Percentiles rank a stretch among this genome's conserved stretches.
phyloP scores from a whole-genome alignment of 2,113 vertebrate genomes.

The Corydoras sp. region DNA sequence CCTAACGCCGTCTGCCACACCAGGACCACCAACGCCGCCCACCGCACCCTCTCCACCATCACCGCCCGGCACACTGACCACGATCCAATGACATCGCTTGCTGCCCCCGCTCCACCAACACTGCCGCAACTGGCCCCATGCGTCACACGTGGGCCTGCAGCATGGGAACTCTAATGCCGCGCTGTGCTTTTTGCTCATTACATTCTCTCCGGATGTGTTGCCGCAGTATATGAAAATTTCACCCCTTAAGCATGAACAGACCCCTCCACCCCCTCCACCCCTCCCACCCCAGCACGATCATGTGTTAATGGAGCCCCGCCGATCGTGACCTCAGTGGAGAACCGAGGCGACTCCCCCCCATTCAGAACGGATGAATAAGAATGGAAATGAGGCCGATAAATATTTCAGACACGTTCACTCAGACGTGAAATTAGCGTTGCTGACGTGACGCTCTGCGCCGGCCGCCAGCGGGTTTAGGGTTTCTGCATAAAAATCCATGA shows the following conservation, averaged over 20 bases:
- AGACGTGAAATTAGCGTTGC: constrained; percentile 40
- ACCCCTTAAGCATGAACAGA: not conserved
- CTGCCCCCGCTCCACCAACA: not conserved
- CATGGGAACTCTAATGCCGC: too few species aligned
- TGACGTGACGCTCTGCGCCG: not conserved
- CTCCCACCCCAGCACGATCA: not conserved
- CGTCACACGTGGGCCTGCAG: too few species aligned
- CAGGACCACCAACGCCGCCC: too few species aligned
- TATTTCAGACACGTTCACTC: constrained; percentile 32
- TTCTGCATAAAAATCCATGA: too few species aligned
- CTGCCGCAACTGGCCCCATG: too few species aligned
- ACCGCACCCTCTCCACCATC: too few species aligned
- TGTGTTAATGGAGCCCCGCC: constrained; percentile 1
- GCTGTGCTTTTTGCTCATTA: too few species aligned
- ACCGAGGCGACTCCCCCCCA: not conserved
- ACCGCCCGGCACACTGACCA: too few species aligned
- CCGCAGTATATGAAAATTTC: not conserved
- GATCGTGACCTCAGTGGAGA: constrained; percentile 5
- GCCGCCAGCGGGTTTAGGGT: not conserved
- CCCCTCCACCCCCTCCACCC: not conserved
- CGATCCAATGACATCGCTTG: not conserved
- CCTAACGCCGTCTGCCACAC: too few species aligned
- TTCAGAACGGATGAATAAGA: constrained; percentile 21
- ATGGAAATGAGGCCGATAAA: constrained; percentile 24
- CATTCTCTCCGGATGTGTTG: too few species aligned